A percentile compares a stretch with the other conserved stretches of the same genome.
Evolutionary conservation across 2,888 invertebrate species (phyloP).

Genomic region (Eugnorisma glareosa): DNA sequence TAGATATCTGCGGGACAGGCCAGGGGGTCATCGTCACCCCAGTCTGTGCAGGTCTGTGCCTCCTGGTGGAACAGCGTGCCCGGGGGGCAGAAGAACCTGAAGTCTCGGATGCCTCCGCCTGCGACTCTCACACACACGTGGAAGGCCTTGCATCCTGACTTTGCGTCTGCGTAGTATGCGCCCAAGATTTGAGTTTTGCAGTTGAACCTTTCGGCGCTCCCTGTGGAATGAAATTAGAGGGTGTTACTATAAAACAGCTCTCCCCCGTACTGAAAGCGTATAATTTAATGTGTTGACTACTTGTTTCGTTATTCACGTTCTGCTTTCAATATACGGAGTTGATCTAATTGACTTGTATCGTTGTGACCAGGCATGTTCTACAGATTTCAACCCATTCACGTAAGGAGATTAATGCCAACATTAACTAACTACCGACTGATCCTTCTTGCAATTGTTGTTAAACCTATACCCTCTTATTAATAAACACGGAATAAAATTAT

Average conservation of each 20-base stretch:
- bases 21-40: constrained; percentile 94
- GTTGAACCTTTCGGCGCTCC: constrained; percentile 92
- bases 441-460: background rate
- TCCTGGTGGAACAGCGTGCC: constrained; percentile 97
- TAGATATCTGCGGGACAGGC: constrained; percentile 96
- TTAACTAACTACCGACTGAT: background rate
- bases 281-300: background rate
- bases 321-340: background rate
- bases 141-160: constrained; percentile 97
- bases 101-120: constrained; percentile 94
- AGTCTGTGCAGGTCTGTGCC: constrained; percentile 97
- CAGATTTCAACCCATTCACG: background rate
- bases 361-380: background rate
- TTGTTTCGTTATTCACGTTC: background rate
- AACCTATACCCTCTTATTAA: no score
- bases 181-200: constrained; percentile 96
- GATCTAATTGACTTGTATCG: background rate
- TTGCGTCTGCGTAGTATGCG: constrained; percentile 96
- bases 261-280: background rate
- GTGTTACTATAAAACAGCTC: constrained; percentile 1
- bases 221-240: constrained; percentile 68
- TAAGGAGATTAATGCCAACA: background rate
- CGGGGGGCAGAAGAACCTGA: constrained; percentile 97
- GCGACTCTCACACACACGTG: constrained; percentile 96
- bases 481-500: no score